Conservation (phyloP, 2,797 vertebrate species). For the Neomorphus geoffroyi region DNA sequence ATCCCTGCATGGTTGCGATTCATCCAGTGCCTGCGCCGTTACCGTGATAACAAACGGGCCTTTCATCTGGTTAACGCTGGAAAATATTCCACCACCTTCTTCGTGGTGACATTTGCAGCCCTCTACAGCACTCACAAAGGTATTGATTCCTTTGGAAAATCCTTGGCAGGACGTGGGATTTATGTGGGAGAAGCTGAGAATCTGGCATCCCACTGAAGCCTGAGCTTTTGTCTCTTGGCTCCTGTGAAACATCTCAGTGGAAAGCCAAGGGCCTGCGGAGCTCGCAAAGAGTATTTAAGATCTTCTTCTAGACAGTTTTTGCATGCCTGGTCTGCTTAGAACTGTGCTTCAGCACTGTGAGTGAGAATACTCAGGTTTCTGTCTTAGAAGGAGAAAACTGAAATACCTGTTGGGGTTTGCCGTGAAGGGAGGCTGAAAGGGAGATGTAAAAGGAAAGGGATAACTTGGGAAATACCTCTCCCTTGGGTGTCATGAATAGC, state of each 20-base stretch:
- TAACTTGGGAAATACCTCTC: not conserved
- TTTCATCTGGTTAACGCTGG: conserved; percentile 97
- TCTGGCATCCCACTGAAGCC: not conserved
- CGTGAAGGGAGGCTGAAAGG: not conserved
- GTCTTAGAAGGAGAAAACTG: not conserved
- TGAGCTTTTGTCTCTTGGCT: not conserved
- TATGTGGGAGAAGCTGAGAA: not conserved
- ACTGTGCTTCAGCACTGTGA: not conserved
- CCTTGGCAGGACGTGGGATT: not conserved
- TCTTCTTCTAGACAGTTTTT: not conserved
- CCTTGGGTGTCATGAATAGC: not conserved
- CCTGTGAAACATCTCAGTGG: not conserved
- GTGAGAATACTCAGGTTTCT: not conserved
- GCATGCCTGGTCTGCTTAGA: not conserved
- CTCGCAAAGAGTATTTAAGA: not conserved
- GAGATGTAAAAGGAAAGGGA: not conserved
- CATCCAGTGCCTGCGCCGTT: conserved; percentile 97
- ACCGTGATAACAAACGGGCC: conserved; percentile 94
- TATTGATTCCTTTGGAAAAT: conserved; percentile 57
- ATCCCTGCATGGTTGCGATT: conserved; percentile 98
- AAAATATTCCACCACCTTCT: conserved; percentile 99
- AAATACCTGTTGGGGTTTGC: not conserved
- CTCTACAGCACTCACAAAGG: conserved; percentile 94
- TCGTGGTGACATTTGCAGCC: conserved; percentile 93
- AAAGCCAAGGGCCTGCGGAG: not conserved